Percentiles rank a stretch among this genome's conserved stretches.
These are phyloP conservation scores for Mormyrus lacerda DNA, from an alignment of 2,113 vertebrate species.

Conservation along the genomic window DNA sequence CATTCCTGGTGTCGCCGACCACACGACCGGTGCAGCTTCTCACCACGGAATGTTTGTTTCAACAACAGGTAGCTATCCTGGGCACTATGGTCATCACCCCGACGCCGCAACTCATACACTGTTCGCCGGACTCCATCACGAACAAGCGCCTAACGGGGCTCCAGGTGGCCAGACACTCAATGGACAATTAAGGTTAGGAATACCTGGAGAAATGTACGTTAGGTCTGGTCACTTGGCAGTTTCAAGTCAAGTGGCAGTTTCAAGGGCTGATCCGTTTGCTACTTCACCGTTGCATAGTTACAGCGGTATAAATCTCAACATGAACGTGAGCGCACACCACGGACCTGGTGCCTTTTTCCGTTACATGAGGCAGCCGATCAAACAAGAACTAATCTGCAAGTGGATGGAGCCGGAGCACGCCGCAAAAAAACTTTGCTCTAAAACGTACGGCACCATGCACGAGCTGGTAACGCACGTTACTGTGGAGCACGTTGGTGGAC, in stretches of 20 bases:
- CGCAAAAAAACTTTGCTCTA: constrained; percentile 81
- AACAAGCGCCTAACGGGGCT: constrained; percentile 79
- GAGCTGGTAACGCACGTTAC: constrained; percentile 97
- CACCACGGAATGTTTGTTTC: constrained; percentile 95
- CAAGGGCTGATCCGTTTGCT: constrained; percentile 85
- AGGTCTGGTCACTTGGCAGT: constrained; percentile 80
- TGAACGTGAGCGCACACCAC: constrained; percentile 83
- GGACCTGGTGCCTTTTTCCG: constrained; percentile 94
- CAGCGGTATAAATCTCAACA: constrained; percentile 80
- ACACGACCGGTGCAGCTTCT: constrained; percentile 74
- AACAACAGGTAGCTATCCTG: constrained; percentile 98
- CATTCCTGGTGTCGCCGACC: constrained; percentile 75
- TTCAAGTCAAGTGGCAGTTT: constrained; percentile 71
- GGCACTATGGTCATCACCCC: constrained; percentile 92
- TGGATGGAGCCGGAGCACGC: constrained; percentile 82
- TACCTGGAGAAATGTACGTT: constrained; percentile 96
- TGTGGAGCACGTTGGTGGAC: constrained; percentile 97
- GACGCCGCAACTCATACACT: constrained; percentile 79
- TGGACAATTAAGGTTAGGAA: constrained; percentile 94
- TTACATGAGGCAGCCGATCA: constrained; percentile 97
- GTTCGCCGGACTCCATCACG: constrained; percentile 85
- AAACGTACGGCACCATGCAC: constrained; percentile 99
- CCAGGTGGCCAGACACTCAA: constrained; percentile 85
- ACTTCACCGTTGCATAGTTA: constrained; percentile 83
- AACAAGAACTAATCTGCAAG: constrained; percentile 98